Conservation (phyloP, 2,797 vertebrate species). For the Sardinella longiceps region DNA sequence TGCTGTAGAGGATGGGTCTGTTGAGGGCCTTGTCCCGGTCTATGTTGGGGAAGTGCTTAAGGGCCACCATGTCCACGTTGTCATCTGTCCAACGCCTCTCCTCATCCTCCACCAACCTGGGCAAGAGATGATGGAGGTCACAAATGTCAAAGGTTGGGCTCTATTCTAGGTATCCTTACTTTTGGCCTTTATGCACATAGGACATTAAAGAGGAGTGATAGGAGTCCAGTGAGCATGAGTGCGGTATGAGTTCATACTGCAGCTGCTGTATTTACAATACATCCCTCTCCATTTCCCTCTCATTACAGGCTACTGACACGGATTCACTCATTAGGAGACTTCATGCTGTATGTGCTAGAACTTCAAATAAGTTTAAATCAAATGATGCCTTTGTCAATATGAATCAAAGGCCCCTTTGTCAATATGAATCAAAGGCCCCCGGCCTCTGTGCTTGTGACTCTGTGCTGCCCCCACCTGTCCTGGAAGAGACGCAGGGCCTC, state of each 20-base stretch:
- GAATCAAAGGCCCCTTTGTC: too few relatives aligned
- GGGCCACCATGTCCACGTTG: constrained; percentile 92
- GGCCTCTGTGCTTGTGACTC: too few relatives aligned
- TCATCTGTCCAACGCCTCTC: constrained; percentile 98
- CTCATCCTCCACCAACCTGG: constrained; percentile 93
- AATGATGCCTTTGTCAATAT: too few relatives aligned
- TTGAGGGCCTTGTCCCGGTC: constrained; percentile 92
- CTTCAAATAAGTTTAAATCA: too few relatives aligned
- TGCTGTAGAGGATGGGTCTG: constrained; percentile 97
- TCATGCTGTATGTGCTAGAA: background rate
- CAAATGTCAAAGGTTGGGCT: background rate
- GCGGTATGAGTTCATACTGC: too few relatives aligned
- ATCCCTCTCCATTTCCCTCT: background rate
- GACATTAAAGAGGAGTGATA: too few relatives aligned
- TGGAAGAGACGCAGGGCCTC: constrained; percentile 98
- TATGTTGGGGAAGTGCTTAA: constrained; percentile 99
- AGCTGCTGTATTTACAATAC: too few relatives aligned
- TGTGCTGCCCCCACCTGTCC: constrained; percentile 80
- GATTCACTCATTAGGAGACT: background rate
- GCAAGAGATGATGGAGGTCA: background rate
- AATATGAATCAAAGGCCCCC: too few relatives aligned
- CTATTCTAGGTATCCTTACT: background rate
- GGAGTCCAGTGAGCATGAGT: too few relatives aligned
- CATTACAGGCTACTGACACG: background rate
- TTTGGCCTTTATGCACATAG: too few relatives aligned